Percentiles rank a stretch among this genome's conserved stretches.
These are phyloP conservation scores for Uria aalge DNA, from an alignment of 2,113 vertebrate species.

Conservation along the genomic window DNA sequence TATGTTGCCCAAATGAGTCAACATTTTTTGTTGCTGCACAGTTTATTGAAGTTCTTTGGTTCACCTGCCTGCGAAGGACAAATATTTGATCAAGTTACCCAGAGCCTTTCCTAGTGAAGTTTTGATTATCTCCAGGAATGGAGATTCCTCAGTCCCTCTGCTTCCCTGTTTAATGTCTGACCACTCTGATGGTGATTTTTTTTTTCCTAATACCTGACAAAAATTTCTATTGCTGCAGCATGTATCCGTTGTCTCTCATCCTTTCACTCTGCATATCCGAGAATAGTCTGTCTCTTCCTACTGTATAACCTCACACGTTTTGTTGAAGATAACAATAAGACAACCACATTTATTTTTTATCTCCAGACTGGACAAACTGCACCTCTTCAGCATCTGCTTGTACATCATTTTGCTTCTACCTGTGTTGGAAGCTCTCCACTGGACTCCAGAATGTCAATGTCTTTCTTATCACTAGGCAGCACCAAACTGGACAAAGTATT, in stretches of 20 bases:
- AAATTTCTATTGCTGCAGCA: background rate
- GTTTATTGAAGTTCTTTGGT: background rate
- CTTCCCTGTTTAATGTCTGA: background rate
- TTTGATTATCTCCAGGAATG: background rate
- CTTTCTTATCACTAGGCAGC: background rate
- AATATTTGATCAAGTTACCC: background rate
- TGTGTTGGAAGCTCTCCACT: background rate
- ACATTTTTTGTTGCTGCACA: background rate
- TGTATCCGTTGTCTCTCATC: accelerated
- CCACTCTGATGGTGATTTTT: background rate
- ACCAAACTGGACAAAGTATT: background rate
- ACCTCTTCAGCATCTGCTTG: background rate
- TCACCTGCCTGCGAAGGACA: background rate
- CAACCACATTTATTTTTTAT: background rate
- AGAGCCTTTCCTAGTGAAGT: background rate
- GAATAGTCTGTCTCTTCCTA: background rate
- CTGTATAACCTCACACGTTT: background rate
- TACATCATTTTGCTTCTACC: background rate
- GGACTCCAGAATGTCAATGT: background rate
- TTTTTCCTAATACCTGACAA: background rate
- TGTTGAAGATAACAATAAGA: background rate
- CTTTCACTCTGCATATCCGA: background rate
- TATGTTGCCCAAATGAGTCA: background rate
- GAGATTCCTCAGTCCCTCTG: background rate
- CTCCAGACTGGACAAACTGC: background rate